A percentile compares a stretch with the other conserved stretches of the same genome.
Conservation (phyloP, 2,797 vertebrate genomes). For the Hafferia zeledoni region DNA sequence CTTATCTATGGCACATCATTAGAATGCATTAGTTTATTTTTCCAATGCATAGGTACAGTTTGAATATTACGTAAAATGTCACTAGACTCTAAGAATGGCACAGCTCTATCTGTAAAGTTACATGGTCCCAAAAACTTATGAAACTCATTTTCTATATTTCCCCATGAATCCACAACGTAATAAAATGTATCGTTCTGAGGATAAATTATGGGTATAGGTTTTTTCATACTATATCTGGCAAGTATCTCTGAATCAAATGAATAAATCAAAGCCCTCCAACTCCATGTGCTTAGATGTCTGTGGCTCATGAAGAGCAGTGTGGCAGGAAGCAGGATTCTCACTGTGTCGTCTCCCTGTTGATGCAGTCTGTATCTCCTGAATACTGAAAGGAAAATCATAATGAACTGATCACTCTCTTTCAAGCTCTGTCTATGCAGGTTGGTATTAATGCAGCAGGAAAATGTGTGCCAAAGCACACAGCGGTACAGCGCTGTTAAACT, state of each 20-base stretch:
- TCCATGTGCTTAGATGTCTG: neutral
- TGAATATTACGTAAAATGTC: neutral
- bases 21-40: neutral
- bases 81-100: neutral
- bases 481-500: neutral
- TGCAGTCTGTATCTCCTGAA: neutral
- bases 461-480: neutral
- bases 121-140: neutral
- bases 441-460: neutral
- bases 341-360: neutral
- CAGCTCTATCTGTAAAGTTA: neutral
- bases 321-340: neutral
- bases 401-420: neutral
- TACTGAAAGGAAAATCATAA: neutral
- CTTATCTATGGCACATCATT: neutral
- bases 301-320: constrained; percentile 2
- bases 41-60: neutral
- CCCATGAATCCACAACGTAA: neutral
- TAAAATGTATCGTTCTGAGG: neutral
- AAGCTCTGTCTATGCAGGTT: neutral
- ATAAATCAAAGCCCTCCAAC: constrained; percentile 31
- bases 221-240: neutral
- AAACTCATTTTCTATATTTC: neutral
- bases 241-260: constrained; percentile 1
- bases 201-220: neutral